Percentiles rank a stretch among this genome's conserved stretches.
Conservation (phyloP, 2,797 vertebrate genomes). For the Yasuhikotakia modesta region DNA sequence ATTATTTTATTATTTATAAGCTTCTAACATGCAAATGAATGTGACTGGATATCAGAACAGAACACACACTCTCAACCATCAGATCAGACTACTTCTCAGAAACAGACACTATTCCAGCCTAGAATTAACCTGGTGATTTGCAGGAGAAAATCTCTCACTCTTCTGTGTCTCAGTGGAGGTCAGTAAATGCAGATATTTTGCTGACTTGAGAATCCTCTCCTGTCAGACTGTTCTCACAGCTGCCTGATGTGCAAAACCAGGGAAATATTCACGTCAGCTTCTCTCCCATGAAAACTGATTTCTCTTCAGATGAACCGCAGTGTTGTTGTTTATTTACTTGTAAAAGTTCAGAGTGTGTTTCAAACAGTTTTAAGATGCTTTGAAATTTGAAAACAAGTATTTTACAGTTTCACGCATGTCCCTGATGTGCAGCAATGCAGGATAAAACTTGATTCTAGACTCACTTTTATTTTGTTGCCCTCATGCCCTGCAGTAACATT, state of each 20-base stretch:
- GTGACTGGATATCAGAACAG: too few species aligned
- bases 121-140: too few species aligned
- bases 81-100: too few species aligned
- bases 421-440: neutral
- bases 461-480: neutral
- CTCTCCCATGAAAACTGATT: slow-evolving; percentile 4
- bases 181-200: too few species aligned
- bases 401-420: neutral
- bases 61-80: too few species aligned
- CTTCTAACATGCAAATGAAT: too few species aligned
- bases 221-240: slow-evolving; percentile 15
- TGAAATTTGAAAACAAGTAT: slow-evolving; percentile 5
- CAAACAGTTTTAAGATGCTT: slow-evolving; percentile 13
- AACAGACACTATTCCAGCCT: too few species aligned
- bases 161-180: too few species aligned
- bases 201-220: too few species aligned
- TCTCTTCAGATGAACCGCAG: slow-evolving; percentile 19
- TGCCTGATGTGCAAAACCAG: neutral
- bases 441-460: neutral
- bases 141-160: too few species aligned
- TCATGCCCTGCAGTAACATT: neutral
- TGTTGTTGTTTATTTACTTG: slow-evolving; percentile 39
- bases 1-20: too few species aligned
- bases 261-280: slow-evolving; percentile 29
- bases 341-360: slow-evolving; percentile 33